A percentile compares a stretch with the other conserved stretches of the same genome.
Evolutionary conservation across 2,113 vertebrate genomes (phyloP).

Genomic region (Pseudorectes ferrugineus): DNA sequence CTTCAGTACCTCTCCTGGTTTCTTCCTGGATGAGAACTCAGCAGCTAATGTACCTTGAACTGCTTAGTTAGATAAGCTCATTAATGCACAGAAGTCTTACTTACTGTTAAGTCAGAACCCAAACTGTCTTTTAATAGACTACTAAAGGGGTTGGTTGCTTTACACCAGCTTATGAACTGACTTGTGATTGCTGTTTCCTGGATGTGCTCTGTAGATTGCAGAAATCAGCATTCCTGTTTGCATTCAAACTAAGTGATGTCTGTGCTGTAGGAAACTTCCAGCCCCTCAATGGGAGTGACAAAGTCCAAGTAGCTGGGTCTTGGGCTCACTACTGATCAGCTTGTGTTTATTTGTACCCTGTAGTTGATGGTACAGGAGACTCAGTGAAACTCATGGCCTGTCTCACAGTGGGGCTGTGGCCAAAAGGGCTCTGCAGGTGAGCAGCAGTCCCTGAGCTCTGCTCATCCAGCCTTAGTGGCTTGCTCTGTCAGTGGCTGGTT

Average conservation of each 20-base stretch:
- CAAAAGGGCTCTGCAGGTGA: background rate
- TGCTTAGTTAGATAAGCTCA: conserved; percentile 58
- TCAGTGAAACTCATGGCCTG: rapidly evolving
- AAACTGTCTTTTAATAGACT: conserved; percentile 61
- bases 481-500: background rate
- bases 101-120: conserved; percentile 43
- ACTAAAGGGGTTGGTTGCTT: conserved; percentile 29
- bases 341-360: background rate
- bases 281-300: background rate
- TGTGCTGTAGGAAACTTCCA: background rate
- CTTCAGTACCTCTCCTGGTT: background rate
- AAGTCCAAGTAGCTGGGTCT: background rate
- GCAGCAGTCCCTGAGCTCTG: background rate
- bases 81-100: conserved; percentile 42
- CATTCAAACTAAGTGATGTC: background rate
- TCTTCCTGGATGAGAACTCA: conserved; percentile 1
- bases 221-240: background rate
- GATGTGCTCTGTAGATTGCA: background rate
- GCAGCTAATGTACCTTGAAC: conserved; percentile 42
- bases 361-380: background rate
- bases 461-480: background rate
- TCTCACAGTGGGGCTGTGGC: background rate
- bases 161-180: conserved; percentile 3
- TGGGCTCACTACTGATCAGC: background rate
- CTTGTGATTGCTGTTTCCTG: background rate